Conservation (phyloP, 1,140 invertebrate species). For the Drosophila auraria region DNA sequence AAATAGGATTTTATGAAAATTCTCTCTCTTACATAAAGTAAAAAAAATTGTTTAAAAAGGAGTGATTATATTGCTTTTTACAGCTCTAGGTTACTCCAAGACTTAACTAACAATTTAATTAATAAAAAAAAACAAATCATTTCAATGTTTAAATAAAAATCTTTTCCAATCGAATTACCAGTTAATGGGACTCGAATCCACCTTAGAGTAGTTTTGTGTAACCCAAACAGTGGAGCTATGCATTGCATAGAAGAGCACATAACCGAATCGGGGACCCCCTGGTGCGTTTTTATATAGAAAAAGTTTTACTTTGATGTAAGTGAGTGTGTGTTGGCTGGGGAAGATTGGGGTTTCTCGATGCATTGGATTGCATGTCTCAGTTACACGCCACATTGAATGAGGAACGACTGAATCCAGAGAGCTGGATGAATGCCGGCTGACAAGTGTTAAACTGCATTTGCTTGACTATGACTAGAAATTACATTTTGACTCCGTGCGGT, state of each 20-base stretch:
- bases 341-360: conserved; percentile 39
- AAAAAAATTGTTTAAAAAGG: no score
- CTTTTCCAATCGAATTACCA: no score
- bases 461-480: conserved; percentile 72
- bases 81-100: no score
- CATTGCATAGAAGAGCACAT: conserved; percentile 48
- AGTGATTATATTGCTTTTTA: no score
- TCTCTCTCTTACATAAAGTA: no score
- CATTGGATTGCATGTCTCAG: conserved; percentile 73
- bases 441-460: conserved; percentile 81
- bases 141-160: neutral
- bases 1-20: no score
- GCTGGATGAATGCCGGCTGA: neutral
- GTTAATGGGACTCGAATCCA: neutral
- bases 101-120: no score
- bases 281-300: conserved; percentile 81
- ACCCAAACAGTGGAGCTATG: conserved; percentile 40
- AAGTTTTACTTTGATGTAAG: conserved; percentile 77
- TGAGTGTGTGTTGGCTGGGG: conserved; percentile 23
- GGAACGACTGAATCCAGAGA: neutral
- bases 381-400: conserved; percentile 62
- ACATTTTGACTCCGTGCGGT: conserved; percentile 61
- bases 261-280: conserved; percentile 67
- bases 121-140: no score
- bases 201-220: conserved; percentile 21